Conservation (phyloP, 30 jellyfish, hydroid and myxozoan species). For the Rhopilema esculentum region DNA sequence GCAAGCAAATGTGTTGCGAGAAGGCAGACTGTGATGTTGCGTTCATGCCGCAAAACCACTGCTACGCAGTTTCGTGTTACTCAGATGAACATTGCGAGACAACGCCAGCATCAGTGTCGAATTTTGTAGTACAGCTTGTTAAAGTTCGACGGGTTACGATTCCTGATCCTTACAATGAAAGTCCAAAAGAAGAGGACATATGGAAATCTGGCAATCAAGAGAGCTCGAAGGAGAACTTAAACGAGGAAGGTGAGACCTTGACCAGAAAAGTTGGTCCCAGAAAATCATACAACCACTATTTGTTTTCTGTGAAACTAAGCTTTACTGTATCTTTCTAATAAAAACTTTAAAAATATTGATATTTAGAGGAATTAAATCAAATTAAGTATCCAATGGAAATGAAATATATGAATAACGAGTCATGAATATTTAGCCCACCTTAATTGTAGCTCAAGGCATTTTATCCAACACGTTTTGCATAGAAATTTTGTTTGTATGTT, state of each 20-base stretch:
- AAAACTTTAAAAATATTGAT: no score
- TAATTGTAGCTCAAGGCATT: no score
- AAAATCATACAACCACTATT: no score
- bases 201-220: constrained; percentile 82
- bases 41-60: constrained; percentile 97
- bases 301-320: no score
- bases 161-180: constrained; percentile 85
- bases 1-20: constrained; percentile 93
- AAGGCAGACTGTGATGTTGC: constrained; percentile 96
- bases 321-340: no score
- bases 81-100: constrained; percentile 98
- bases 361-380: no score
- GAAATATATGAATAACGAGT: no score
- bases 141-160: constrained; percentile 97
- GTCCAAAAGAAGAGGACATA: constrained; percentile 90
- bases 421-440: no score
- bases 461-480: no score
- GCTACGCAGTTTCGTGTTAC: constrained; percentile 97
- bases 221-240: constrained; percentile 46
- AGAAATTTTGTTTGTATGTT: no score
- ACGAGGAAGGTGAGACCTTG: constrained; percentile 83
- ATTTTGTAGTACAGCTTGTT: constrained; percentile 88
- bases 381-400: no score
- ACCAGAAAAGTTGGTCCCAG: background rate
- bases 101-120: constrained; percentile 92